These are phyloP conservation scores for Asarcornis scutulata DNA, from an alignment of 2,113 vertebrate species.

Conservation along the genomic window DNA sequence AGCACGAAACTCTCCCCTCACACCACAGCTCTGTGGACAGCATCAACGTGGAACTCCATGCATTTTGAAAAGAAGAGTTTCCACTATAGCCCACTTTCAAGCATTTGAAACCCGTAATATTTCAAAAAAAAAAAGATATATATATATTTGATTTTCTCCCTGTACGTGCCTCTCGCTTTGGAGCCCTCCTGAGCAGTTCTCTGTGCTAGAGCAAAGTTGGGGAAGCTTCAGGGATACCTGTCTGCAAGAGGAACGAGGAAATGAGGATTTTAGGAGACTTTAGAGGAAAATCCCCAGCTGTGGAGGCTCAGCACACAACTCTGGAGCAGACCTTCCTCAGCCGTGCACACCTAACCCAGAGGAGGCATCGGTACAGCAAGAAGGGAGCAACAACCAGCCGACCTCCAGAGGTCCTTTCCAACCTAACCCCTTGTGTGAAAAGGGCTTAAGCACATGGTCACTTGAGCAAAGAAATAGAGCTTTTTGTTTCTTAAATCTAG, in stretches of 20 bases:
- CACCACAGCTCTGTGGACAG: not conserved
- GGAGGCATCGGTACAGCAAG: not conserved
- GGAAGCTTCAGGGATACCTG: not conserved
- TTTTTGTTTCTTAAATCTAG: not conserved
- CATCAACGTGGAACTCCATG: not conserved
- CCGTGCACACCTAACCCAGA: not conserved
- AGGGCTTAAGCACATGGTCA: not conserved
- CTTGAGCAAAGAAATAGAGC: not conserved
- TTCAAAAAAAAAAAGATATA: too few relatives aligned
- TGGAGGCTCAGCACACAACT: not conserved
- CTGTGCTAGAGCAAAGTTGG: not conserved
- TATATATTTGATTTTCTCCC: not conserved
- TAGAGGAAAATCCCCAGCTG: not conserved
- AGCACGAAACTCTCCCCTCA: not conserved
- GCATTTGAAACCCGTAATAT: not conserved
- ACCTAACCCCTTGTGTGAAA: too few relatives aligned
- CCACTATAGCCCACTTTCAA: not conserved
- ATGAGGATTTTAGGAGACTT: not conserved
- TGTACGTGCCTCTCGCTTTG: not conserved
- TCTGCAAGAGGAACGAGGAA: not conserved
- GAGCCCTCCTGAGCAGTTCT: not conserved
- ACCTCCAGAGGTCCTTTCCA: not conserved
- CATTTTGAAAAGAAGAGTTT: not conserved
- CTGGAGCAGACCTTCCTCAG: not conserved
- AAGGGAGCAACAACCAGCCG: not conserved